Evolutionary conservation across 2,113 vertebrate genomes (phyloP).

Genomic region (Proteles cristata): DNA sequence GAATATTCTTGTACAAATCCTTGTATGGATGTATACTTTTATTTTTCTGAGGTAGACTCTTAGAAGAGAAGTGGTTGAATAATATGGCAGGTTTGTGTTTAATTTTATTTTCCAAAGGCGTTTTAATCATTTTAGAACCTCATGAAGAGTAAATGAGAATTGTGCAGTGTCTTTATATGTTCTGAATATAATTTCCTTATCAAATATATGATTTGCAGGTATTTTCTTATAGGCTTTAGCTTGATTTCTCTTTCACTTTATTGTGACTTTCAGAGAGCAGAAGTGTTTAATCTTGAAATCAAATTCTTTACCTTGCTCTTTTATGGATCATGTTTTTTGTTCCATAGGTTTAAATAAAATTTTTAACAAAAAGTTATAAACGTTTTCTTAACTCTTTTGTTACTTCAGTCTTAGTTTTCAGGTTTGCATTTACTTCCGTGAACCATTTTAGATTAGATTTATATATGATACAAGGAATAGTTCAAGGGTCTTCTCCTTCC

Average conservation of each 20-base stretch:
- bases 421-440: background rate
- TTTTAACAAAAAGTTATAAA: background rate
- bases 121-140: background rate
- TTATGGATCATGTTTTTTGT: background rate
- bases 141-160: background rate
- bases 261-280: background rate
- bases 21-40: background rate
- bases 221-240: background rate
- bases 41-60: background rate
- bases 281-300: background rate
- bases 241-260: background rate
- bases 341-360: background rate
- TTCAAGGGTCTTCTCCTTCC: background rate
- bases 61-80: background rate
- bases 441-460: background rate
- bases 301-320: background rate
- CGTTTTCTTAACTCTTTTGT: background rate
- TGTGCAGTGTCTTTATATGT: background rate
- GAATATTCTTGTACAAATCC: background rate
- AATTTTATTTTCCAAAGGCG: background rate
- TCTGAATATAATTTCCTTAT: background rate
- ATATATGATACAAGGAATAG: background rate
- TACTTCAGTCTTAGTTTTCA: background rate
- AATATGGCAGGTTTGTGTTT: background rate
- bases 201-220: background rate